Base-by-base conservation (phyloP, 2,113 vertebrate species). In the Hassar affinis region DNA sequence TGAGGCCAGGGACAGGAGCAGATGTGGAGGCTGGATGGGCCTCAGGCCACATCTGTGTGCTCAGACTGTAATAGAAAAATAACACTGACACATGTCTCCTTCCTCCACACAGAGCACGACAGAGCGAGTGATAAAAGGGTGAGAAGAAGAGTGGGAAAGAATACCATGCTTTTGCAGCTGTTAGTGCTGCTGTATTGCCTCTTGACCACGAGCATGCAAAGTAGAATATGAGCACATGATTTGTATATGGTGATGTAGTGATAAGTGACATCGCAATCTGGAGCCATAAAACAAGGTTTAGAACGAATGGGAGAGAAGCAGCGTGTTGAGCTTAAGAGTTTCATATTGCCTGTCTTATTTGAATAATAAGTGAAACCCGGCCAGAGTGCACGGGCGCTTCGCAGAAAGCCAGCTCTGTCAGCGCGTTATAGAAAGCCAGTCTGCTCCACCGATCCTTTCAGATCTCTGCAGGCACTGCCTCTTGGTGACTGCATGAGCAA, bases 11-110 rank as follows among this genome's bases (percentile, higher is more conserved):
- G 49, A 6, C 6, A 6, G 6, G 45, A 54, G 45, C n/a, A 76
- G 18, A 64, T 77, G 61, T 54, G 80, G 56, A 75, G 22, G 56
- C 30, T 78, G 84, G 47, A 56, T 76, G 79, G 27, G n/a, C 33
- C 51, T 57, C 57, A 66, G 64, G 52, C 11, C 54, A 51, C 56
- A 75, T 82, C 69, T 74, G 42, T 62, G 45, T 49, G 71, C 27
- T 77, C 78, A 69, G 30, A 59, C 52, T 52, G 69, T 59, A 78
- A 86, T 76, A 78, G 71, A 84, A 76, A 86, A 45, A 81, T 59
- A 69, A 78, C 72, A 81, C 77, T 71, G 69, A 80, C 49, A 84
- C 20, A 49, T 61, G 74, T 61, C 47, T 38, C 7, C 51, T 42
- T 51, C 4, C 79, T n/a, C 66, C 62, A 79, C 27, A 72, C 47